Conservation (phyloP, 1,140 invertebrate genomes). For the Stratiolaelaps scimitus region DNA sequence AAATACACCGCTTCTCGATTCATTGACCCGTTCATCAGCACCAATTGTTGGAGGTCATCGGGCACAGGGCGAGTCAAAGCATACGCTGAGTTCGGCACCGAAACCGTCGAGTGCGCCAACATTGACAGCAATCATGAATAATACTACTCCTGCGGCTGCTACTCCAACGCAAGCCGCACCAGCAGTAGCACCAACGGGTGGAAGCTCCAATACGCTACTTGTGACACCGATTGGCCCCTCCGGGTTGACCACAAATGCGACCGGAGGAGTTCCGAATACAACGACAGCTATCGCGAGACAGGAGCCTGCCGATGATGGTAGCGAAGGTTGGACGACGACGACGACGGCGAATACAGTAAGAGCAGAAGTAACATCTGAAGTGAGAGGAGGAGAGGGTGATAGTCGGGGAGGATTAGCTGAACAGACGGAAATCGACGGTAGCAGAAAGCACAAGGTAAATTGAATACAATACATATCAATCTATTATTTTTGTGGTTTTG, state of each 20-base stretch:
- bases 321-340: neutral
- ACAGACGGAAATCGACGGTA: constrained; percentile 1
- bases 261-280: neutral
- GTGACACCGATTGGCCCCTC: no score
- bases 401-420: neutral
- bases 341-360: neutral
- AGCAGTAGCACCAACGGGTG: no score
- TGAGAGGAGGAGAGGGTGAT: neutral
- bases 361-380: neutral
- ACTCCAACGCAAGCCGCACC: no score
- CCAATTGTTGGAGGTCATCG: constrained; percentile 33
- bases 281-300: neutral
- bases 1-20: constrained; percentile 27
- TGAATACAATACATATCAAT: no score
- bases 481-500: no score
- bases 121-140: no score
- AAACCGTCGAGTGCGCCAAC: no score
- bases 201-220: no score
- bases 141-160: no score
- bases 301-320: neutral
- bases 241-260: neutral
- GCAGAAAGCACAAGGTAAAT: constrained; percentile 34
- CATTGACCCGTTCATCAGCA: constrained; percentile 38
- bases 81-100: no score
- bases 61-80: no score